Conservation (phyloP, 2,888 invertebrate species). For the Polydrusus cervinus region DNA sequence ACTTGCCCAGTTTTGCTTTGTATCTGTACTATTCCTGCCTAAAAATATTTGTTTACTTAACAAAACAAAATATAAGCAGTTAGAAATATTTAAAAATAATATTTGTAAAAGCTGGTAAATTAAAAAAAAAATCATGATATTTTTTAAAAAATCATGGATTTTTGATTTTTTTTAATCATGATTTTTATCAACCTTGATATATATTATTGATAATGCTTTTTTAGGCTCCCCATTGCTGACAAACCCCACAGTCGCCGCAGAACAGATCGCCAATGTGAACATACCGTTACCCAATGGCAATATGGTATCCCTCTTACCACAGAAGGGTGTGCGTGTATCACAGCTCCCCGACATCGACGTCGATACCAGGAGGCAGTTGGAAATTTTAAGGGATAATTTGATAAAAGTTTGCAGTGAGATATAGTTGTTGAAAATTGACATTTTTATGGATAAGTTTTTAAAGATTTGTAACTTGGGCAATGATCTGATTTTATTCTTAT, state of each 20-base stretch:
- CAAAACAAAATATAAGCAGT: too few relatives aligned
- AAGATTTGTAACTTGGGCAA: too few relatives aligned
- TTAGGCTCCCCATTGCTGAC: conserved; percentile 76
- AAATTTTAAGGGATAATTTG: conserved; percentile 61
- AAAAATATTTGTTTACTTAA: too few relatives aligned
- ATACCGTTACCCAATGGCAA: conserved; percentile 79
- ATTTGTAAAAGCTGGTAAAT: too few relatives aligned
- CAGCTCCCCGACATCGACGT: conserved; percentile 69
- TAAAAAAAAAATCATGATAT: too few relatives aligned
- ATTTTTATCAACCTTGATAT: not conserved
- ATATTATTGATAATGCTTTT: not conserved
- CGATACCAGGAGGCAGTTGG: conserved; percentile 72
- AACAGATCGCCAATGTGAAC: conserved; percentile 78
- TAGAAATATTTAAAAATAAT: too few relatives aligned
- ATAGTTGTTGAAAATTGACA: not conserved
- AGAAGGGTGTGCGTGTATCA: conserved; percentile 70
- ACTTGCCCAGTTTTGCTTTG: too few relatives aligned
- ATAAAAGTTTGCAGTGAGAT: conserved; percentile 43
- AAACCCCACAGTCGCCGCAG: conserved; percentile 72
- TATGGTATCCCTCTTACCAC: conserved; percentile 77
- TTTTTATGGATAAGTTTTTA: not conserved
- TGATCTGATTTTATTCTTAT: not conserved
- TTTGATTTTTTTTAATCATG: not conserved
- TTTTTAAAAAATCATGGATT: too few relatives aligned
- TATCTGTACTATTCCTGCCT: too few relatives aligned